Base-by-base conservation (phyloP, 2,888 invertebrate species). In the Caenorhabditis sulstoni region DNA sequence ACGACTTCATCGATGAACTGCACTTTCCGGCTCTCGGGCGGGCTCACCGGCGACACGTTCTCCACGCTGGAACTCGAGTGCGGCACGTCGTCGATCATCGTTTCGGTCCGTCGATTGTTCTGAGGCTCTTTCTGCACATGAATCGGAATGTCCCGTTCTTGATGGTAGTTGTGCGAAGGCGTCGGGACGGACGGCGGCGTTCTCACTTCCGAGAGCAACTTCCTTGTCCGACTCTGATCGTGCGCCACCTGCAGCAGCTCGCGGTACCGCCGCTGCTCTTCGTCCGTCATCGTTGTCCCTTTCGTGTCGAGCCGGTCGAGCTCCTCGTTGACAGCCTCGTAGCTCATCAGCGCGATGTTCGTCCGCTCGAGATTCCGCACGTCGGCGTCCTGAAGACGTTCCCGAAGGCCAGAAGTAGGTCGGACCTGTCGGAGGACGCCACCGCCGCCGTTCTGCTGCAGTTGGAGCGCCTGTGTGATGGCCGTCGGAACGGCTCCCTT, bases 251-350 rank as follows among this genome's bases (percentile, higher is more conserved):
- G 71, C 20, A 82, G 55, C 8, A 82, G 52, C 20, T 80, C 80
- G 49, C 82, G 65, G 61, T 83, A 85, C 20, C 85, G 57, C 20
- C 52, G 47, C 35, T 67, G 71, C 35, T 85, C 85, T 12, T 70
- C 81, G 41, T 85, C 84, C 8, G 81, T 85, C 80, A 85, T 81
- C 45, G 68, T 68, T 9, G 65, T 74, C 22, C 81, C 85, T 53
- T 85, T 85, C 57, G 71, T 62, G 65, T 88, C 87, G 12, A 88
- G 68, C 23, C 81, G 74, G 41, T 84, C 83, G 55, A 86, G 64
- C 53, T 88, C 87, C 8, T 84, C 85, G 18, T 83, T 79, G 35
- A 87, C 79, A n/a, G 86, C 82, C 47, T 85, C 85, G 20, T 76
- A 70, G 29, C 82, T 82, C 81, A 83, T 79, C 44, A 81, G 45